A percentile compares a stretch with the other conserved stretches of the same genome.
Evolutionary conservation across 2,888 invertebrate species (phyloP).

Genomic region (Carabus problematicus): DNA sequence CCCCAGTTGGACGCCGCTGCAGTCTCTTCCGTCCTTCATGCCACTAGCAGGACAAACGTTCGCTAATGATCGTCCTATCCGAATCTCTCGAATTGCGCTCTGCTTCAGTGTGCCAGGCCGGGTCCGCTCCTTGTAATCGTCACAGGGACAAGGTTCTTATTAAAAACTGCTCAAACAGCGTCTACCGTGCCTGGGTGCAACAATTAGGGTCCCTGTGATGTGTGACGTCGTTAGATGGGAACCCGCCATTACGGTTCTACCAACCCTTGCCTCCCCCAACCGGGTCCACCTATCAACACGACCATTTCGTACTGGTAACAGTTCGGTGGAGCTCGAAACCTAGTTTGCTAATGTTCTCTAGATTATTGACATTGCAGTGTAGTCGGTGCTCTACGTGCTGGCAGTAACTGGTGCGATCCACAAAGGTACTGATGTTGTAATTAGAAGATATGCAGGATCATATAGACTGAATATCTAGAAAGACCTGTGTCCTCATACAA

Average conservation of each 20-base stretch:
- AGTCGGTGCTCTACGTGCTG: no score
- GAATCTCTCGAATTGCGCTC: slow-evolving; percentile 13
- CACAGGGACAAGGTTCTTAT: slow-evolving; percentile 33
- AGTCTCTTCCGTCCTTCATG: not conserved
- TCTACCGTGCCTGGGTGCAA: slow-evolving; percentile 25
- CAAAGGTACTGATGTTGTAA: no score
- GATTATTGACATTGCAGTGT: no score
- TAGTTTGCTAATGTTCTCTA: no score
- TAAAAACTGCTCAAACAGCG: slow-evolving; percentile 39
- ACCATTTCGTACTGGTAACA: not conserved
- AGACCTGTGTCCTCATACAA: no score
- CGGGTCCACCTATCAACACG: not conserved
- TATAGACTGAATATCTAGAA: no score
- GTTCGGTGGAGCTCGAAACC: no score
- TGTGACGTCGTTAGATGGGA: slow-evolving; percentile 37
- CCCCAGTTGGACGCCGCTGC: slow-evolving; percentile 6
- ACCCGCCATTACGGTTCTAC: not conserved
- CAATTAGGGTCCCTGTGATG: slow-evolving; percentile 39
- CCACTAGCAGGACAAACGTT: slow-evolving; percentile 32
- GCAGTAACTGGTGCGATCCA: no score
- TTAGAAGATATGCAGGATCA: no score
- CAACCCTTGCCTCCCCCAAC: not conserved
- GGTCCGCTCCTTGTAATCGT: slow-evolving; percentile 33
- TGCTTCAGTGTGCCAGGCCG: slow-evolving; percentile 1
- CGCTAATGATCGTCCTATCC: slow-evolving; percentile 33